Base-by-base conservation (phyloP, 2,113 vertebrate species). In the Neotragus pygmaeus region DNA sequence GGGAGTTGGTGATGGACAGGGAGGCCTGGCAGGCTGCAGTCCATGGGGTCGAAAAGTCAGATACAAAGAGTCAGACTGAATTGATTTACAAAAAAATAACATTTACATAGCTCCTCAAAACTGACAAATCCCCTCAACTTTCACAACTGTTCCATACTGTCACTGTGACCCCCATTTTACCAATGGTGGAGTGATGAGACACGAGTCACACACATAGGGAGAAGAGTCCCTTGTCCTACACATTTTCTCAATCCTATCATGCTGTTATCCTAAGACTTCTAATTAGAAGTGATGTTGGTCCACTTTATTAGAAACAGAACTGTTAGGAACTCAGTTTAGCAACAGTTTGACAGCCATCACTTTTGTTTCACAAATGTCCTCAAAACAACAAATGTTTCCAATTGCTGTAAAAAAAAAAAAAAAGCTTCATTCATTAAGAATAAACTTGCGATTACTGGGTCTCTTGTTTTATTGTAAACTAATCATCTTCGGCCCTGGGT, bases 341-440 rank as follows among this genome's bases (percentile, higher is more conserved):
- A 82, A 86, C 2, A 83, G 21, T 55, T 84, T 49, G 12, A 83
- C 15, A 88, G 36, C 33, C 30, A 28, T 43, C n/a, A 84, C 23
- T 64, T 81, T 19, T 81, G 30, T 70, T 82, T 60, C 82, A 91
- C 19, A 88, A 66, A 87, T 75, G 19, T 15, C 58, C 49, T 82
- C 23, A 58, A 89, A 75, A 73, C n/a, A 39, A 36, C 43, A 53
- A 93, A 80, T 27, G 11, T 21, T 90, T 62, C 85, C 58, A 95
- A 70, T 2, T 80, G 80, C 64, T 87, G 33, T 13, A 51, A 70
- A 53, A 43, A 33, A 96, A 43, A 96, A 43, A 43, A 57, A 27
- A 58, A 92, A 96, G 16, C 19, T 93, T 95, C 88, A 91, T 43
- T 87, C 36, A 58, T 30, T 82, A 93, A 93, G 45, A 43, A 75